Percentiles rank a stretch among this genome's conserved stretches.
phyloP scores from a whole-genome alignment of 2,797 vertebrate genomes.

The Pangasius djambal region DNA sequence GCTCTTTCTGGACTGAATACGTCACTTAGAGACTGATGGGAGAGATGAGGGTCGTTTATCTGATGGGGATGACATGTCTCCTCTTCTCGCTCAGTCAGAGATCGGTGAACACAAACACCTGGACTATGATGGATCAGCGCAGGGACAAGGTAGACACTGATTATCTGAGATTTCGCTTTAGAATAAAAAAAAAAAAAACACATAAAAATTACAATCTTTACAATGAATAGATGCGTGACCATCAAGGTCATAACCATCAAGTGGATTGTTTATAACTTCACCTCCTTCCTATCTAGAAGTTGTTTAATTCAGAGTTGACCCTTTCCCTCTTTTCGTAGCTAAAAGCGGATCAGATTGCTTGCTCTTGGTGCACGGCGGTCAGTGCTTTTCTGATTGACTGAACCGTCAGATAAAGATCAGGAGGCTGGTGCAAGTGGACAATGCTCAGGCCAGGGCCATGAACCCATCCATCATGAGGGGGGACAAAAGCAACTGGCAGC shows the following conservation, averaged over 20 bases:
- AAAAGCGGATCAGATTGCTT: slow-evolving; percentile 65
- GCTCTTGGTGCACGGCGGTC: slow-evolving; percentile 64
- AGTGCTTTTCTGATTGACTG: slow-evolving; percentile 73
- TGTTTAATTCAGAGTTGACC: not conserved
- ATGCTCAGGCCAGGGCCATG: slow-evolving; percentile 70
- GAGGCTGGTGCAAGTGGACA: slow-evolving; percentile 68
- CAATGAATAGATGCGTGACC: not conserved
- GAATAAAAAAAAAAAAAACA: not conserved
- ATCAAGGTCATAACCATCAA: not conserved
- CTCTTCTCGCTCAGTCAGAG: slow-evolving; percentile 81
- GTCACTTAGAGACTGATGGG: slow-evolving; percentile 71
- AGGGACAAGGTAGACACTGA: slow-evolving; percentile 61
- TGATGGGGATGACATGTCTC: slow-evolving; percentile 71
- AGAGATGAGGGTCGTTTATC: slow-evolving; percentile 32
- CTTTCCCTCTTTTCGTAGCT: slow-evolving; percentile 33
- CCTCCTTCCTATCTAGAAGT: not conserved
- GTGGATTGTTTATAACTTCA: not conserved
- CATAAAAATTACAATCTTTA: not conserved
- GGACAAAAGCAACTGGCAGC: slow-evolving; percentile 87
- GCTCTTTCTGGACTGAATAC: slow-evolving; percentile 52
- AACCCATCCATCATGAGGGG: slow-evolving; percentile 83
- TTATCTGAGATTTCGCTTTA: not conserved
- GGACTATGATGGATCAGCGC: slow-evolving; percentile 83
- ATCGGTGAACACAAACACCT: slow-evolving; percentile 77
- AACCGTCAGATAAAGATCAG: slow-evolving; percentile 81